Evolutionary conservation across 2,888 invertebrate genomes (phyloP).

Genomic region (Metacarcinus magister): DNA sequence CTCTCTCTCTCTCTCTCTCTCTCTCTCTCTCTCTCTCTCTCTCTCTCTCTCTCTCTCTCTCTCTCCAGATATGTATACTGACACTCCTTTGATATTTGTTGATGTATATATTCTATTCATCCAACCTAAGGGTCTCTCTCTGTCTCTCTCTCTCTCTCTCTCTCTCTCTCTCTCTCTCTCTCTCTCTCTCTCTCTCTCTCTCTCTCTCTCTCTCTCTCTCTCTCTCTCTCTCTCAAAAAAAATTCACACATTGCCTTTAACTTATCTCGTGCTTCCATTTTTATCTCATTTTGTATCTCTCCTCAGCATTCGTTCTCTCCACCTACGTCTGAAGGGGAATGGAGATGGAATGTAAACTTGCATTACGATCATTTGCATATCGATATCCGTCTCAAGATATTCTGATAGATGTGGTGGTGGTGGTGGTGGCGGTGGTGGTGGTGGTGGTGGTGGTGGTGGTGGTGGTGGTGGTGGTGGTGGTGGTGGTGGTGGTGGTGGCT

Average conservation of each 20-base stretch:
- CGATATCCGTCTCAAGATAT: conserved; percentile 52
- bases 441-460: neutral
- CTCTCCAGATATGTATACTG: too few relatives aligned
- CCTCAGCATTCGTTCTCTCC: neutral
- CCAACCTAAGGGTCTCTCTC: too few relatives aligned
- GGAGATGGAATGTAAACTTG: conserved; percentile 63
- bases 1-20: conserved; percentile 47
- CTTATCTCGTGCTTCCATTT: neutral
- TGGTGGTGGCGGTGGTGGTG: conserved; percentile 20
- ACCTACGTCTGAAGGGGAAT: neutral
- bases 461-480: neutral
- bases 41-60: too few relatives aligned
- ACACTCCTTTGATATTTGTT: too few relatives aligned
- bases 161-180: too few relatives aligned
- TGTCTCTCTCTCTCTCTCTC: too few relatives aligned
- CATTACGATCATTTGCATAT: conserved; percentile 68
- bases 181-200: too few relatives aligned
- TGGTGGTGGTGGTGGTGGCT: neutral
- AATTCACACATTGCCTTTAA: neutral
- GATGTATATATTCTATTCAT: too few relatives aligned
- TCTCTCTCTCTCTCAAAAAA: too few relatives aligned
- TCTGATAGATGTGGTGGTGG: conserved; percentile 37
- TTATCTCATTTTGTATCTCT: neutral
- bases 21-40: conserved; percentile 34
- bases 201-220: too few relatives aligned